Percentiles rank a stretch among this genome's conserved stretches.
These are phyloP conservation scores for Microplitis deprimator DNA, from an alignment of 2,888 invertebrate species.

Conservation along the genomic window DNA sequence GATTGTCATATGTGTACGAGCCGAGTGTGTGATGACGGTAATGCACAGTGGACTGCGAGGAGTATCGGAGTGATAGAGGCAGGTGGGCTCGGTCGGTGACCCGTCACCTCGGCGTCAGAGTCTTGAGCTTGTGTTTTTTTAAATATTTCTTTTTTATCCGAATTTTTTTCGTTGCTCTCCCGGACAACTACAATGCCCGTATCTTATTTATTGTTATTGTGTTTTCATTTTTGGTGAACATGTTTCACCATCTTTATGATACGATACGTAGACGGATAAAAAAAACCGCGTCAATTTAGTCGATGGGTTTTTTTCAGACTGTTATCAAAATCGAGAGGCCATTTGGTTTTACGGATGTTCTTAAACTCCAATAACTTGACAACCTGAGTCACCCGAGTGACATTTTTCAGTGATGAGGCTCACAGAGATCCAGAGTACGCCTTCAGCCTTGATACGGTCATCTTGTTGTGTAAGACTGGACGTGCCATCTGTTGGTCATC, in stretches of 20 bases:
- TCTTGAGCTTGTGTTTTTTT: conserved; percentile 20
- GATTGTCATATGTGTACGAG: conserved; percentile 49
- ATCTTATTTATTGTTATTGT: conserved; percentile 7
- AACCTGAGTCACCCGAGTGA: conserved; percentile 24
- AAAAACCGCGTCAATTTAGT: background rate
- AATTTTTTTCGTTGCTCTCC: background rate
- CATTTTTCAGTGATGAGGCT: conserved; percentile 13
- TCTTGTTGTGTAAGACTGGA: conserved; percentile 41
- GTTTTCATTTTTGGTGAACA: conserved; percentile 6
- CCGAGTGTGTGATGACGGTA: conserved; percentile 22
- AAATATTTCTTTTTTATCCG: conserved; percentile 24
- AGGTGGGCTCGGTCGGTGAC: conserved; percentile 52
- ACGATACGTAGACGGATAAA: background rate
- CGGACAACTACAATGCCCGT: background rate
- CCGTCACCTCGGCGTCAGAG: conserved; percentile 48
- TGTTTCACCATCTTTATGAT: conserved; percentile 13
- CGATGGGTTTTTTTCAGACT: conserved; percentile 11
- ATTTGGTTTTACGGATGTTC: conserved; percentile 1
- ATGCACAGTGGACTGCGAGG: conserved; percentile 36
- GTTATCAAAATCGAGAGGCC: conserved; percentile 14
- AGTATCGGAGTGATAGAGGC: conserved; percentile 14
- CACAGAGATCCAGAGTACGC: background rate
- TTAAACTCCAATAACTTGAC: conserved; percentile 4
- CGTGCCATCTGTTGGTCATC: conserved; percentile 59
- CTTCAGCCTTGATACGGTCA: conserved; percentile 17